Evolutionary conservation across 2,113 vertebrate genomes (phyloP).

Genomic region (Phodopus roborovskii): DNA sequence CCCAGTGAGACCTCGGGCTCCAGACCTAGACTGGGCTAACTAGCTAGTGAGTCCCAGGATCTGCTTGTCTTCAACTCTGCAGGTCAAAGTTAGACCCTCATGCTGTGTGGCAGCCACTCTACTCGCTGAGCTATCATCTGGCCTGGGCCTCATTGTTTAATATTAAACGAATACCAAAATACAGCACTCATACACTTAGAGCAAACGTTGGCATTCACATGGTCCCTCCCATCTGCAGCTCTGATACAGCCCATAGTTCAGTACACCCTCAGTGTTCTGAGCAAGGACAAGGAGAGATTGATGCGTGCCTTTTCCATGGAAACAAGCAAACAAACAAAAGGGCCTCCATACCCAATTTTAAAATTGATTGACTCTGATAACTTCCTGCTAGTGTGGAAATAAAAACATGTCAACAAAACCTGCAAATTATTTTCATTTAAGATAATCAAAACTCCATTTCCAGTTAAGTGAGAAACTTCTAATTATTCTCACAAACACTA

Average conservation of each 20-base stretch:
- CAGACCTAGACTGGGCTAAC: background rate
- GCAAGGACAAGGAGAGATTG: background rate
- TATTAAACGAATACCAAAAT: background rate
- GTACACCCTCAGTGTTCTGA: background rate
- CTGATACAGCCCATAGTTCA: background rate
- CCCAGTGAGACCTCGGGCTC: background rate
- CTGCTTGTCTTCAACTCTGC: background rate
- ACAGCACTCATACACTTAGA: background rate
- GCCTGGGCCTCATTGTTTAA: background rate
- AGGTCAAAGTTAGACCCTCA: background rate
- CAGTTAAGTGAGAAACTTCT: background rate
- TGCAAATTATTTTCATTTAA: slow-evolving; percentile 23
- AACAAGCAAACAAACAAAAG: background rate
- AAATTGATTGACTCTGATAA: background rate
- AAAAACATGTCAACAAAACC: background rate
- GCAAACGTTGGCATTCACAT: background rate
- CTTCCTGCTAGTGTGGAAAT: background rate
- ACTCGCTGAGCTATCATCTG: too few relatives aligned
- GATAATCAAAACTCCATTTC: background rate
- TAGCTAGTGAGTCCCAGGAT: background rate
- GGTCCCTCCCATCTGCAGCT: background rate
- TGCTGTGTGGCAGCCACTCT: background rate
- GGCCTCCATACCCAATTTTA: background rate
- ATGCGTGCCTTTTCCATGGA: background rate
- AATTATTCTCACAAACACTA: background rate